Evolutionary conservation across 2,888 invertebrate species (phyloP), one percentile per base, ranked within the genome.

Genomic region (Eurytoma californica): DNA sequence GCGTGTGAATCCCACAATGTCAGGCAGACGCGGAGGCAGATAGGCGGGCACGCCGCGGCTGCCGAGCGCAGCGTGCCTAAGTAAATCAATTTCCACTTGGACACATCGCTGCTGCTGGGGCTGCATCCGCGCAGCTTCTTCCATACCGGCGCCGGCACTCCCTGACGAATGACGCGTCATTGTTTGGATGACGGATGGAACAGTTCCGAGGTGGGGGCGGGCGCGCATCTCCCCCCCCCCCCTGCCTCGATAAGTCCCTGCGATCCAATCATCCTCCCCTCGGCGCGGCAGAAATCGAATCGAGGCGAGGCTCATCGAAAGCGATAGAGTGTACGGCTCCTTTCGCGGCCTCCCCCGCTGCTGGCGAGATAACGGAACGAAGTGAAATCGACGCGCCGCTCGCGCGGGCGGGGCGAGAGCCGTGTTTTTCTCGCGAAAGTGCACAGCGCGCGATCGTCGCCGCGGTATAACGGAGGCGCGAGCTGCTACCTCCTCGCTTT

Each of bases 171-270:
- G 77, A 73, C 77, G 69, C 66, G 69, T 77, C 80, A 80, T 77
- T 77, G 80, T 74, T 73, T 47, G 73, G 49, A 61, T 77, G 80
- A 80, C 80, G 80, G 80, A 80, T 80, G 70, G 77, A 69, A 75
- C 53, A 49, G 60, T 61, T 68, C 65, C 60, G 65, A 30, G 39
- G 39, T 18, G 16, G 47, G 13, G 67, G 72, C 12, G 53, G 20
- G 12, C 47, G 49, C 3, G 51, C 51, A 60, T 18, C 61, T 14
- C 14, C 12, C 7, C 14, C 20, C 47, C 1, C 20, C 55, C 60
- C 67, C 51, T 30, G 57, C 16, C 13, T 39, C 60, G 77, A 72
- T 72, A 72, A 77, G 77, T 77, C 49, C 51, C 20, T 60, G 39
- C 69, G 69, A 74, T 65, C 66, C 79, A 66, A 70, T 75, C 79